Conservation (phyloP, 2,888 invertebrate species). For the Cephus runcator region DNA sequence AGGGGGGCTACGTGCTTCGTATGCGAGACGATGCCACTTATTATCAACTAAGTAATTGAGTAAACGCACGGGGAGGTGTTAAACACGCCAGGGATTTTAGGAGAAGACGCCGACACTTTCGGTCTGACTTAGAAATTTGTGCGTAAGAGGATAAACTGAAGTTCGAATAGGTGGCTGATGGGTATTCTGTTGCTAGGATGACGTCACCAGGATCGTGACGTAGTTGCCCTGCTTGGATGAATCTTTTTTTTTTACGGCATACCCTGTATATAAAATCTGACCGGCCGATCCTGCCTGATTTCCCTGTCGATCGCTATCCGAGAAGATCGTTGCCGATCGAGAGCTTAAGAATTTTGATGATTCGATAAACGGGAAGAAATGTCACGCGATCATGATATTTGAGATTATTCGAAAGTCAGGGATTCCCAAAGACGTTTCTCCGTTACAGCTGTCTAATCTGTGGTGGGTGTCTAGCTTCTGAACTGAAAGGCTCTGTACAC, state of each 20-base stretch:
- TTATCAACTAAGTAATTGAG: not conserved
- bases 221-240: not conserved
- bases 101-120: not conserved
- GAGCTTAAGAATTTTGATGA: not conserved
- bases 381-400: not conserved
- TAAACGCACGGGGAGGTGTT: not conserved
- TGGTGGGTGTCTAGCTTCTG: not conserved
- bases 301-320: not conserved
- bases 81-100: not conserved
- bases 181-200: not conserved
- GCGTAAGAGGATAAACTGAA: not conserved
- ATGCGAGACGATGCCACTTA: not conserved
- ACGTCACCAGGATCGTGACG: not conserved
- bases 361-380: not conserved
- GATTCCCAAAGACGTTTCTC: not conserved
- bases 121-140: not conserved
- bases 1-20: not conserved
- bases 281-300: not conserved
- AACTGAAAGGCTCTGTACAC: not conserved
- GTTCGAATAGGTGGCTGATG: not conserved
- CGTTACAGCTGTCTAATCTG: not conserved
- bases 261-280: too few relatives aligned
- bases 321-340: not conserved
- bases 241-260: not conserved
- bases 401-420: not conserved